A percentile compares a stretch with the other conserved stretches of the same genome.
These are phyloP conservation scores for Parnassius orleans DNA, from an alignment of 2,888 invertebrate species.

Conservation along the genomic window DNA sequence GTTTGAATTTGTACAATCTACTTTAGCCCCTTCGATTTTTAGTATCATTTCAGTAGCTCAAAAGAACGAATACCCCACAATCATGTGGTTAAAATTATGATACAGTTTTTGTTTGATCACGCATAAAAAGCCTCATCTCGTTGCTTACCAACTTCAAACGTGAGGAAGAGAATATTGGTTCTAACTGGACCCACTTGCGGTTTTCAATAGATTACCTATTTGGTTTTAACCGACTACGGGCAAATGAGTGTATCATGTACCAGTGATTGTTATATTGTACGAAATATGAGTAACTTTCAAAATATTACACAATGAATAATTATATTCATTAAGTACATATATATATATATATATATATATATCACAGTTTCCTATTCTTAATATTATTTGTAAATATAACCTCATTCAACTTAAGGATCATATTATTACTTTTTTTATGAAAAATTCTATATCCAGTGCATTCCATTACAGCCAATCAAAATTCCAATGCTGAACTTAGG, in stretches of 20 bases:
- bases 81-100: conserved; percentile 63
- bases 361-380: no score
- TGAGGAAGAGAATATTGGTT: conserved; percentile 49
- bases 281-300: no score
- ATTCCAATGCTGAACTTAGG: no score
- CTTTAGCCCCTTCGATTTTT: conserved; percentile 9
- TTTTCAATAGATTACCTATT: conserved; percentile 31
- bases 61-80: conserved; percentile 33
- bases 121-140: conserved; percentile 59
- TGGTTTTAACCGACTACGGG: conserved; percentile 9
- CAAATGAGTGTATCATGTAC: not conserved
- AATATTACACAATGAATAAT: no score
- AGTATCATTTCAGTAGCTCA: conserved; percentile 10
- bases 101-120: conserved; percentile 62
- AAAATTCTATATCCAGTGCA: no score
- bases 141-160: conserved; percentile 59
- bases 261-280: not conserved
- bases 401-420: no score
- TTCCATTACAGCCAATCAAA: no score
- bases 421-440: no score
- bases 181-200: conserved; percentile 52
- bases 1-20: not conserved
- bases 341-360: no score
- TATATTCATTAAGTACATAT: no score
- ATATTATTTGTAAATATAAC: no score